Base-by-base conservation (phyloP, 92 coral and sea anemone genomes). In the Porites rus region DNA sequence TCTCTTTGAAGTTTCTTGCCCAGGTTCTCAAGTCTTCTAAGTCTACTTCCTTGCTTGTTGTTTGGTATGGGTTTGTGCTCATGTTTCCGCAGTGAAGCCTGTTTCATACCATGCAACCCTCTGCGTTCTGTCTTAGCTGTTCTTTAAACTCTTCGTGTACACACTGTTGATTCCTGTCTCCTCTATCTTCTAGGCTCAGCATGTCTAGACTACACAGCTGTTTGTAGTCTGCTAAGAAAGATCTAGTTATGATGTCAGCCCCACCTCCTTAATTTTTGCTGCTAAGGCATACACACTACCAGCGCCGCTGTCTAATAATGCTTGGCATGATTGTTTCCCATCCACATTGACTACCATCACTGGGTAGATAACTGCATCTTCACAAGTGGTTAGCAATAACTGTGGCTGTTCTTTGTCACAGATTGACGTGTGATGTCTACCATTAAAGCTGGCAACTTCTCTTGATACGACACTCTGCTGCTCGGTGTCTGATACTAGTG, bases 21-120 rank as follows among this genome's bases (percentile, higher is more conserved):
- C 31, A 28, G 31, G 31, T 28, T 28, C 2, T 28, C 31, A 28
- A 28, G 31, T 28, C 31, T 28, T 28, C 2, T 28, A 28, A 28
- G 31, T n/a, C n/a, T n/a, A 28, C 31, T 28, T 28, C 31, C 4
- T 28, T 28, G 31, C 31, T 28, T 28, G 31, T 28, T 28, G 31
- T 28, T 28, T 77, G 93, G 79, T 22, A 86, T 82, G 65, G 75
- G 86, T 4, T 72, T 73, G 71, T 81, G 93, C 14, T 75, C 89
- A 19, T 58, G 62, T 70, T 89, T 92, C 93, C 87, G 78, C 77
- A 78, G 74, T 50, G 25, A 92, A 77, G 11, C 91, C 87, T 1
- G 93, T 92, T 65, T 89, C 93, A 24, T 89, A 92, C 86, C 90
- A 24, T 24, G 1, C 25, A 88, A 13, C 88, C 90, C 62, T 84